Percentiles rank a stretch among this genome's conserved stretches.
Evolutionary conservation across 1,140 invertebrate genomes (phyloP).

Genomic region (Wasmannia auropunctata): DNA sequence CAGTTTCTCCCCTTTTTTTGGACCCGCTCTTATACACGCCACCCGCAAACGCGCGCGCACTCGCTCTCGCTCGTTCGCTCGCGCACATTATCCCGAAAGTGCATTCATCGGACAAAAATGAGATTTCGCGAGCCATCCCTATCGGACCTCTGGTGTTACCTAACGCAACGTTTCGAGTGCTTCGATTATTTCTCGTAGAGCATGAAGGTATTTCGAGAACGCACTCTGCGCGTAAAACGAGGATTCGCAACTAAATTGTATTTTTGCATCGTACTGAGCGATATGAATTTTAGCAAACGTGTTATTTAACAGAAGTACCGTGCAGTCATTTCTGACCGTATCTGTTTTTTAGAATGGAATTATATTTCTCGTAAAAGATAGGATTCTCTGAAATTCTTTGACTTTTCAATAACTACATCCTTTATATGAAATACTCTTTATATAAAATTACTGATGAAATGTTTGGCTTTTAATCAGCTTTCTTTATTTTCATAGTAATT

Average conservation of each 20-base stretch:
- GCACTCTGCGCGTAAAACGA: background rate
- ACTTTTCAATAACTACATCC: too few relatives aligned
- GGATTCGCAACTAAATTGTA: too few relatives aligned
- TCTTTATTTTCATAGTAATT: too few relatives aligned
- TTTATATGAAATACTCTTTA: too few relatives aligned
- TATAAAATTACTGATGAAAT: too few relatives aligned
- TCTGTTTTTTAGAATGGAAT: too few relatives aligned
- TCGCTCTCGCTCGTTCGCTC: too few relatives aligned
- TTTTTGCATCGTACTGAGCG: background rate
- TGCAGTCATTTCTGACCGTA: too few relatives aligned
- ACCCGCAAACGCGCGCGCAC: conserved; percentile 8
- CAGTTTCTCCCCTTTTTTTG: conserved; percentile 22
- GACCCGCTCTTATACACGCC: conserved; percentile 8
- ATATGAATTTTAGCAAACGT: background rate
- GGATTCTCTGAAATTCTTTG: too few relatives aligned
- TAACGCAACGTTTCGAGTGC: conserved; percentile 18
- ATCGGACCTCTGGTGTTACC: background rate
- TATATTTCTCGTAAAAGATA: too few relatives aligned
- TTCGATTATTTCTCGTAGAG: background rate
- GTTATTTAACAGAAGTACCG: too few relatives aligned
- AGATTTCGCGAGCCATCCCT: conserved; percentile 38
- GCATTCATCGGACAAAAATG: conserved; percentile 58
- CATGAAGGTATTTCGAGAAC: background rate
- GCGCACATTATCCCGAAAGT: conserved; percentile 51
- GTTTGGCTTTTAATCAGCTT: too few relatives aligned